Base-by-base conservation (phyloP, 2,113 vertebrate species). In the Prinia subflava region DNA sequence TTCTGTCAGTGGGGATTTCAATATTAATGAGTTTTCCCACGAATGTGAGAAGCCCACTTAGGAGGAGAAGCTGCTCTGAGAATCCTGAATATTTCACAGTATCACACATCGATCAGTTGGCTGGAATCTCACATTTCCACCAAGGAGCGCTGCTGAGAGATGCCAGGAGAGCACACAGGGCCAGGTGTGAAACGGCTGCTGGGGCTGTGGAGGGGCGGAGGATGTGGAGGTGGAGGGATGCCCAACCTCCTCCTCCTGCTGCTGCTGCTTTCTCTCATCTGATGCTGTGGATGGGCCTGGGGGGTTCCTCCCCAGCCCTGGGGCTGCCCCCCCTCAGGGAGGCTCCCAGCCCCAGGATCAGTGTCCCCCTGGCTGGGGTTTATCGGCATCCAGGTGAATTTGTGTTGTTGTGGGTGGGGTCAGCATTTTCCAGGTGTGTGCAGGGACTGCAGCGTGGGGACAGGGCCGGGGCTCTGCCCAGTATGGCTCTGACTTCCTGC, bases 221-320 rank as follows among this genome's bases (percentile, higher is more conserved):
- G 37, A 5, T 23, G 63, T 2, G 23, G 55, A 50, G n/a, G 55
- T 1, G 9, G 24, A 13, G 74, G 30, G 83, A 12, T 9, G 71
- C 64, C 69, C 41, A 10, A 1, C 4, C 15, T 5, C 3, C 30
- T 35, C 39, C 39, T 39, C 39, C 39, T 39, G 39, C 39, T 39
- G 39, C 39, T 30, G 47, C 60, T 74, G 41, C 37, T 14, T 23
- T 5, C 28, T 56, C 33, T 41, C 16, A 12, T 33, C 56, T 30
- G 4, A 2, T 3, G n/a, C 41, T 0, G 0, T 31, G 41, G 15
- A 8, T 1, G 23, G 28, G 46, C n/a, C 2, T 0, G 0, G 0
- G 39, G 10, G 53, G 22, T 6, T 47, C 23, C 55, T 24, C 55
- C 5, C 2, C 3, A 0, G 2, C 19, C 1, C 90, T 31, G 65